A percentile compares a stretch with the other conserved stretches of the same genome.
phyloP scores from a whole-genome alignment of 2,797 vertebrate genomes.

The Trematomus bernacchii region DNA sequence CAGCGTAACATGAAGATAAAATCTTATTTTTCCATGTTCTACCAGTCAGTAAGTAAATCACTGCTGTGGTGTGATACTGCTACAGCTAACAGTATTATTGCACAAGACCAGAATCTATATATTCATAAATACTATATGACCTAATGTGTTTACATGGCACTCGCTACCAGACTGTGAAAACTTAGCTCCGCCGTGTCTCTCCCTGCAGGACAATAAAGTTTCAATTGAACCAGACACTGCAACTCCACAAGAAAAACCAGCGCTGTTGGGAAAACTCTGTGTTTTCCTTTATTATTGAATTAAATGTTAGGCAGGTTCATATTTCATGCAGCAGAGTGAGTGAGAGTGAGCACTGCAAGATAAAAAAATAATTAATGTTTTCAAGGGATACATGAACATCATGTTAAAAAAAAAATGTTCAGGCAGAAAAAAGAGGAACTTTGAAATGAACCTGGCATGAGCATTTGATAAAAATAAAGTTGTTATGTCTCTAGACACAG shows the following conservation, averaged over 20 bases:
- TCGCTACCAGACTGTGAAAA: constrained; percentile 64
- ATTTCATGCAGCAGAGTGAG: constrained; percentile 48
- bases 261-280: constrained; percentile 57
- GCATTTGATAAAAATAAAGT: constrained; percentile 48
- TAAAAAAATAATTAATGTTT: constrained; percentile 63
- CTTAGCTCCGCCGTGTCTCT: constrained; percentile 54
- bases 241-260: constrained; percentile 40
- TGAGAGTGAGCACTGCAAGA: constrained; percentile 43
- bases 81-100: constrained; percentile 37
- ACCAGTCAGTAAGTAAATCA: constrained; percentile 22
- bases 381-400: constrained; percentile 41
- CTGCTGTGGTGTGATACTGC: constrained; percentile 1
- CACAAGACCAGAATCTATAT: constrained; percentile 57
- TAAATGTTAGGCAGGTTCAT: constrained; percentile 60
- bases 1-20: constrained; percentile 13
- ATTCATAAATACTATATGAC: constrained; percentile 59
- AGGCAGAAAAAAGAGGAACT: constrained; percentile 36
- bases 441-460: constrained; percentile 56
- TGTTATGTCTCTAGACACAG: constrained; percentile 55
- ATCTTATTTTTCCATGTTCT: constrained; percentile 17
- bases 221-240: constrained; percentile 58
- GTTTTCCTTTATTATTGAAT: constrained; percentile 77
- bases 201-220: constrained; percentile 68
- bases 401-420: constrained; percentile 40
- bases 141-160: constrained; percentile 66